Evolutionary conservation across 2,797 vertebrate genomes (phyloP).

Genomic region (Synanceia verrucosa): DNA sequence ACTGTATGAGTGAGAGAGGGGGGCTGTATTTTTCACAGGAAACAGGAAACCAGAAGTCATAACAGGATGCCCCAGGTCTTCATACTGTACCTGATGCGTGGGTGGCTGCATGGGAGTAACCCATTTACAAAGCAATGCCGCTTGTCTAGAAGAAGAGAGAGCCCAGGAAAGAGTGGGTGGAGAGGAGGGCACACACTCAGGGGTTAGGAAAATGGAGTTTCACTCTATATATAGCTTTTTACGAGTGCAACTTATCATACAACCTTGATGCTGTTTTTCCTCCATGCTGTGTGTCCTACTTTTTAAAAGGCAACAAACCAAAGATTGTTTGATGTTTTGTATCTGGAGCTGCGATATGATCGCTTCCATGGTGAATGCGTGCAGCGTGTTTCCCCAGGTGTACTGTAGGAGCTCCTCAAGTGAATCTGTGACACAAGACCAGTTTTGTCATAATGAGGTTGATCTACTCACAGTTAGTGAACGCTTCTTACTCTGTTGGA

Average conservation of each 20-base stretch:
- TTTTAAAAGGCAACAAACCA: slow-evolving; percentile 64
- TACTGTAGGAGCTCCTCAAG: slow-evolving; percentile 35
- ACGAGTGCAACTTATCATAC: slow-evolving; percentile 8
- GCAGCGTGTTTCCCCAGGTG: slow-evolving; percentile 69
- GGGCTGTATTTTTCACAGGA: slow-evolving; percentile 76
- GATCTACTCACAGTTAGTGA: slow-evolving; percentile 38
- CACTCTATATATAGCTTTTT: slow-evolving; percentile 75
- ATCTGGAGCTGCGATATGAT: slow-evolving; percentile 57
- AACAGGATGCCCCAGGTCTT: slow-evolving; percentile 83
- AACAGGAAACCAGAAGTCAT: slow-evolving; percentile 84
- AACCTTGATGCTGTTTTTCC: slow-evolving; percentile 45
- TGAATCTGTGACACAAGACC: slow-evolving; percentile 61
- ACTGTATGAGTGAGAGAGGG: slow-evolving; percentile 20
- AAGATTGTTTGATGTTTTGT: slow-evolving; percentile 68
- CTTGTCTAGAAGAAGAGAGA: slow-evolving; percentile 53
- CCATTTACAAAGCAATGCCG: slow-evolving; percentile 66
- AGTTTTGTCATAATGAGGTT: slow-evolving; percentile 75
- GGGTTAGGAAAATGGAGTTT: slow-evolving; percentile 75
- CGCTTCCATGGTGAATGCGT: slow-evolving; percentile 51
- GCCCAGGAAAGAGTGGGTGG: slow-evolving; percentile 71
- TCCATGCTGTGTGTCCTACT: slow-evolving; percentile 66
- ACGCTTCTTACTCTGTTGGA: slow-evolving; percentile 11
- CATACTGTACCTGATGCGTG: slow-evolving; percentile 84
- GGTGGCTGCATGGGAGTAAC: slow-evolving; percentile 80
- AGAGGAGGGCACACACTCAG: slow-evolving; percentile 61